Evolutionary conservation across 2,797 vertebrate species (phyloP), one percentile per base, ranked within the genome.

Genomic region (Cuniculus paca): DNA sequence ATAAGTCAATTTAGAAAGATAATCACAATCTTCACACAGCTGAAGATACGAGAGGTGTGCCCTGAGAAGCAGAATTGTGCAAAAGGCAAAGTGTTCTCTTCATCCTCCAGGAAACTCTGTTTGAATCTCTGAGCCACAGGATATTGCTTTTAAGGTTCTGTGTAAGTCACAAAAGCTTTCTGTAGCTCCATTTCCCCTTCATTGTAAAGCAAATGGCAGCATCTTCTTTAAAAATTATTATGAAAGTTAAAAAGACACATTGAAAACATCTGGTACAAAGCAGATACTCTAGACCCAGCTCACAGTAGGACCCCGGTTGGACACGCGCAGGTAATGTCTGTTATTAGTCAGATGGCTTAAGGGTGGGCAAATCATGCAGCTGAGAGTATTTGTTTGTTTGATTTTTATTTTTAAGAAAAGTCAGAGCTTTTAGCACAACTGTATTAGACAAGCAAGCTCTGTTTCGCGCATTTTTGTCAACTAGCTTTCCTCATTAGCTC

Each of bases 331-430:
- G 36, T 45, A 90, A 75, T 0, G 0, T 11, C n/a, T 90, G 42
- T 48, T 58, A 36, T 78, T 77, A 94, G 63, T 45, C 63, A 93
- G 28, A 48, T 72, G 17, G 54, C 52, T 65, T 45, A 58, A 24
- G 56, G 60, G 79, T 13, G 79, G 72, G 34, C 31, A 70, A 74
- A 20, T 13, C 65, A 52, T 54, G 20, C 39, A 75, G 28, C 34
- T 78, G 34, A 78, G 5, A 60, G 1, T 36, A 48, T 60, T 52
- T 86, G 48, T 45, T n/a, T 80, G 48, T 68, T 88, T 61, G 22
- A 56, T 56, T 91, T 83, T 80, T 26, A 77, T 61, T 91, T 94
- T 89, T 10, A 79, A 56, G 28, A 8, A 58, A 93, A 81, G 36
- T 50, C 19, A 50, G 22, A 84, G 8, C 12, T 89, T 85, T 89